These are phyloP conservation scores for Sycophila texana DNA, from an alignment of 2,888 invertebrate genomes.

Conservation along the genomic window DNA sequence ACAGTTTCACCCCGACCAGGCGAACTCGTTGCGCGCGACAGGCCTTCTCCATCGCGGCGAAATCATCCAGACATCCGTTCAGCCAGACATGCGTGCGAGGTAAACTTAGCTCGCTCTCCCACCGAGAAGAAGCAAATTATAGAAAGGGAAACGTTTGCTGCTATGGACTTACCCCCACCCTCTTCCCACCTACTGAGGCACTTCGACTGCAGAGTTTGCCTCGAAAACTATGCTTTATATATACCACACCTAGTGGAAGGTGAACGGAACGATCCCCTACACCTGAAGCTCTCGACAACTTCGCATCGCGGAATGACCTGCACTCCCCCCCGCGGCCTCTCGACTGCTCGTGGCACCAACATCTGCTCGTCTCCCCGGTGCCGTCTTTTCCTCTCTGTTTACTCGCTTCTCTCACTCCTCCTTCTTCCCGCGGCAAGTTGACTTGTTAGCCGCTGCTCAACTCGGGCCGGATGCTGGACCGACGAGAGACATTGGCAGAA, in stretches of 20 bases:
- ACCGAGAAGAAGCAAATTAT: constrained; percentile 4
- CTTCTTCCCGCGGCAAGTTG: constrained; percentile 33
- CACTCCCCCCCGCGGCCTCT: constrained; percentile 9
- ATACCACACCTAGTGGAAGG: constrained; percentile 3
- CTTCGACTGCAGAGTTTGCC: too few relatives aligned
- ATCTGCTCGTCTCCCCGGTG: constrained; percentile 27
- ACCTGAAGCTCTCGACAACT: constrained; percentile 37
- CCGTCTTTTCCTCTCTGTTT: constrained; percentile 18
- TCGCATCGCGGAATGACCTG: constrained; percentile 37
- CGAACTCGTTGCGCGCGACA: too few relatives aligned
- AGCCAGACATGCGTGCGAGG: background rate
- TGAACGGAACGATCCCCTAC: constrained; percentile 26
- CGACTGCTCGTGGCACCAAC: constrained; percentile 30
- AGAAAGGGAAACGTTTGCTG: constrained; percentile 23
- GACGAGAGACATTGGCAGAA: background rate
- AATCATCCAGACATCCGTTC: background rate
- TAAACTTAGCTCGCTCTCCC: background rate
- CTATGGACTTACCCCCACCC: background rate
- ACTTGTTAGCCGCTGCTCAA: constrained; percentile 47
- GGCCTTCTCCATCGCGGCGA: background rate
- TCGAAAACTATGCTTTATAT: too few relatives aligned
- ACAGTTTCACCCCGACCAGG: too few relatives aligned
- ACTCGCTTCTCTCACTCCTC: constrained; percentile 19
- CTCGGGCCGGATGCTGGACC: background rate
- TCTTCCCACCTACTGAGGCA: too few relatives aligned